A percentile compares a stretch with the other conserved stretches of the same genome.
Evolutionary conservation across 2,113 vertebrate species (phyloP).

Genomic region (Prietella phreatophila): DNA sequence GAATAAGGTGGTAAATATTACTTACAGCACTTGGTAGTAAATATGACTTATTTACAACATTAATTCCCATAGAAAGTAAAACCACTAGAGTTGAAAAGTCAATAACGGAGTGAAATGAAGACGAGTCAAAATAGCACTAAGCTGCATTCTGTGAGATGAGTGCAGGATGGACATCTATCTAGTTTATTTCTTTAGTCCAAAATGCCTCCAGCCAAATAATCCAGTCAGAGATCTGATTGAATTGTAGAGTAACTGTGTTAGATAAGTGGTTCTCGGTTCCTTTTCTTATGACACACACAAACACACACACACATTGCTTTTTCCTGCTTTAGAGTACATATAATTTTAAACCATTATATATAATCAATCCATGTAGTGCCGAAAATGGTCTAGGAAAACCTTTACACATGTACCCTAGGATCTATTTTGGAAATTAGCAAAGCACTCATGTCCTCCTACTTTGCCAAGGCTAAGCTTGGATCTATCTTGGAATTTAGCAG

Average conservation of each 20-base stretch:
- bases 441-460: background rate
- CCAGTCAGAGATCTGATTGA: background rate
- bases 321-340: background rate
- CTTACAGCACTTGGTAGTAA: background rate
- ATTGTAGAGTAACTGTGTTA: background rate
- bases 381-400: background rate
- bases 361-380: no score
- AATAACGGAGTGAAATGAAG: conserved; percentile 13
- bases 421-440: background rate
- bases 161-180: conserved; percentile 2
- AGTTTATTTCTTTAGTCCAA: background rate
- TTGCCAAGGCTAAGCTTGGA: background rate
- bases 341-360: background rate
- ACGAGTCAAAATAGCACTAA: background rate
- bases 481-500: background rate
- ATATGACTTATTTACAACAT: conserved; percentile 24
- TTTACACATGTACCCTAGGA: background rate
- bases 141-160: background rate
- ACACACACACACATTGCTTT: background rate
- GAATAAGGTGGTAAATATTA: background rate
- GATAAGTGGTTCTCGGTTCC: background rate
- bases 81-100: conserved; percentile 14
- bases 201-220: conserved; percentile 9
- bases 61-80: conserved; percentile 14
- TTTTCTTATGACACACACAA: background rate